Conservation (phyloP, 1,140 invertebrate species). For the Drosophila obscura region DNA sequence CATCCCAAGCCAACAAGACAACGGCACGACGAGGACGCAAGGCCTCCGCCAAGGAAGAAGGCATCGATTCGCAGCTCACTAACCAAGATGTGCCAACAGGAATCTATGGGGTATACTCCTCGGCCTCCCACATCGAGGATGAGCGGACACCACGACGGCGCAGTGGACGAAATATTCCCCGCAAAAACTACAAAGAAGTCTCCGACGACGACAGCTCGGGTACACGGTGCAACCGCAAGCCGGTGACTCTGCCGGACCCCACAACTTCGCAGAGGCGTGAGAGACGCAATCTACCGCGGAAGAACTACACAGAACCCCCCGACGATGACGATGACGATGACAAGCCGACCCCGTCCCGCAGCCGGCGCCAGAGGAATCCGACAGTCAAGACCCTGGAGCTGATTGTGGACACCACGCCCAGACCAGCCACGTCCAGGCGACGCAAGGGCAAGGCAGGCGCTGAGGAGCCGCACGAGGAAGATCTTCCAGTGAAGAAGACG, state of each 20-base stretch:
- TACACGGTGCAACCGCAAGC: slow-evolving; percentile 45
- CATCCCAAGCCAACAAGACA: slow-evolving; percentile 36
- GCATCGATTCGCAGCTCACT: neutral
- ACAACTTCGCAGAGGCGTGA: slow-evolving; percentile 51
- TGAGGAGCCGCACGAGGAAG: slow-evolving; percentile 19
- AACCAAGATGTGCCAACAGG: slow-evolving; percentile 2
- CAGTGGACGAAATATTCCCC: slow-evolving; percentile 65
- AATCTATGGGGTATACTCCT: neutral
- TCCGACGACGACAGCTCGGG: slow-evolving; percentile 56
- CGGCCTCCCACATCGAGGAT: slow-evolving; percentile 31
- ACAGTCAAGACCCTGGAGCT: slow-evolving; percentile 57
- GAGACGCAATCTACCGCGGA: too few species aligned
- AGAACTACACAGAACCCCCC: too few species aligned
- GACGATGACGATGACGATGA: too few species aligned
- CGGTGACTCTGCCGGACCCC: slow-evolving; percentile 1
- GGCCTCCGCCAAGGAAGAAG: slow-evolving; percentile 3
- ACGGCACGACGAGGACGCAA: slow-evolving; percentile 36
- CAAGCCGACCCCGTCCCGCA: slow-evolving; percentile 47
- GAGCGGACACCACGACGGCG: slow-evolving; percentile 60
- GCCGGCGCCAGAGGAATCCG: slow-evolving; percentile 47
- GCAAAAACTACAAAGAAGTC: slow-evolving; percentile 72
- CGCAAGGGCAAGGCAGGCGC: slow-evolving; percentile 33
- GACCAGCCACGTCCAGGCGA: slow-evolving; percentile 50
- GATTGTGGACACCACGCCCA: slow-evolving; percentile 34
- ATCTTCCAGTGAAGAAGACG: slow-evolving; percentile 33